Percentiles rank a stretch among this genome's conserved stretches.
Evolutionary conservation across 2,888 invertebrate genomes (phyloP).

Genomic region (Melipona bicolor): DNA sequence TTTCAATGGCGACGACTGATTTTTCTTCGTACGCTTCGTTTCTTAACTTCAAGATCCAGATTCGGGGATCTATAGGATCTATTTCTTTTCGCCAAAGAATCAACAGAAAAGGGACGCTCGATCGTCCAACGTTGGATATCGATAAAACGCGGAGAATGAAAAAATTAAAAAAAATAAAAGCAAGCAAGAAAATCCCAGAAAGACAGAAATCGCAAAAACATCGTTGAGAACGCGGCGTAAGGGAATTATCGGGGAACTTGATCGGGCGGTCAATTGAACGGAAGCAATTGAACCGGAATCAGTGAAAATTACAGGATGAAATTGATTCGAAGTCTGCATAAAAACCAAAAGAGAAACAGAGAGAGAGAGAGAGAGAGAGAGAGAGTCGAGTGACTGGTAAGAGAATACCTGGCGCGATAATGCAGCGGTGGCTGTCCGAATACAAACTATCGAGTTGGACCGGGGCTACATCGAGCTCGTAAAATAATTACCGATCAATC

Average conservation of each 20-base stretch:
- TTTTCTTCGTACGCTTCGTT: too few species aligned
- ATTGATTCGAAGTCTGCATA: constrained; percentile 22
- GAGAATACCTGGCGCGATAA: constrained; percentile 42
- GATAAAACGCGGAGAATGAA: too few species aligned
- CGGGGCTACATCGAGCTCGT: constrained; percentile 64
- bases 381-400: constrained; percentile 46
- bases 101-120: too few species aligned
- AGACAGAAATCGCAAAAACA: background rate
- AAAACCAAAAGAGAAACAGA: background rate
- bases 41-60: too few species aligned
- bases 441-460: constrained; percentile 32
- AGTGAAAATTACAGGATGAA: constrained; percentile 11
- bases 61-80: too few species aligned
- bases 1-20: too few species aligned
- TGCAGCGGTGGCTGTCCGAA: constrained; percentile 23
- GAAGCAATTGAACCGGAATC: background rate
- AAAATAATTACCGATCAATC: constrained; percentile 76
- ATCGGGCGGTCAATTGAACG: background rate
- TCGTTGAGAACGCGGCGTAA: background rate
- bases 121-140: too few species aligned
- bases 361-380: background rate
- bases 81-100: too few species aligned
- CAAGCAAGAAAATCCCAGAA: too few species aligned
- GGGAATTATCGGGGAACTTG: background rate
- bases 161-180: too few species aligned